phyloP scores from a whole-genome alignment of 2,797 vertebrate genomes.

The Platyrinchus mystaceus region DNA sequence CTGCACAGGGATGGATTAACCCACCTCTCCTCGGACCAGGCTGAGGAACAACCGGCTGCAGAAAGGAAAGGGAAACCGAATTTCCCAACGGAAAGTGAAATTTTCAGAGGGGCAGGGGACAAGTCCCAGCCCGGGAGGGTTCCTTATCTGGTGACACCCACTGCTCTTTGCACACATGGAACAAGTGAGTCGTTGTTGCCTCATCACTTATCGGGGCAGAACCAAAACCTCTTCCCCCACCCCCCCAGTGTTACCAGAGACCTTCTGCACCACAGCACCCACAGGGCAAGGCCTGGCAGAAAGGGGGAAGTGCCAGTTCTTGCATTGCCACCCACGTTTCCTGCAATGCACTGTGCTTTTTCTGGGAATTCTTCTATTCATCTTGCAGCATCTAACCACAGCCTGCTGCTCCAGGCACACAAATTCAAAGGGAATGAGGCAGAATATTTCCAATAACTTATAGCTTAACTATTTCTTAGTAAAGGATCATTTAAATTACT shows the following conservation, averaged over 20 bases:
- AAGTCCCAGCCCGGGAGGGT: not conserved
- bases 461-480: fast-evolving
- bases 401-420: not conserved
- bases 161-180: too few species aligned
- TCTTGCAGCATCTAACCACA: fast-evolving
- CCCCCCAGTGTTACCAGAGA: fast-evolving
- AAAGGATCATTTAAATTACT: not conserved
- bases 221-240: not conserved
- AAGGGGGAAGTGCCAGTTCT: not conserved
- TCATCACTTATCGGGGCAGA: not conserved
- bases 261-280: not conserved
- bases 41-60: not conserved
- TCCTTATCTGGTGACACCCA: fast-evolving
- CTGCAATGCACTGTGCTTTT: not conserved
- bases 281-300: not conserved
- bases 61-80: fast-evolving
- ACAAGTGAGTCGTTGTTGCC: fast-evolving
- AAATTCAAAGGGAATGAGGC: fast-evolving
- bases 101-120: not conserved
- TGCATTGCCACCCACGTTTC: not conserved
- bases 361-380: not conserved
- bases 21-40: not conserved
- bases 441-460: fast-evolving
- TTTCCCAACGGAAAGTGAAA: not conserved
- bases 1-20: not conserved